A percentile compares a stretch with the other conserved stretches of the same genome.
phyloP scores from a whole-genome alignment of 2,797 vertebrate genomes.

The Lophotriccus pileatus region DNA sequence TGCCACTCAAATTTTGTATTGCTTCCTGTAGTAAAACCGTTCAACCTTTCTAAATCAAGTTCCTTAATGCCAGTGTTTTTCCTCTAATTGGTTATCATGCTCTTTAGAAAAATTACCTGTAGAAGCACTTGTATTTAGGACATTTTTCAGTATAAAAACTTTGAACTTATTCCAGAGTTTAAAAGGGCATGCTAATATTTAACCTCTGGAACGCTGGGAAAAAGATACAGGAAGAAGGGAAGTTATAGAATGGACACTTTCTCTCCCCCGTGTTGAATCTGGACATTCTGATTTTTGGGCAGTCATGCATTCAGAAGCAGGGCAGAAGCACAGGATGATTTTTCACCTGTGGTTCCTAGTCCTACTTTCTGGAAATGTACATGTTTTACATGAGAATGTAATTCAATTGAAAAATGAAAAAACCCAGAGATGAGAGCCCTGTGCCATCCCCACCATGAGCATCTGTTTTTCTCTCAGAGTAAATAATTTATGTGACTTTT shows the following conservation, averaged over 20 bases:
- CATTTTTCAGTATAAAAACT: not conserved
- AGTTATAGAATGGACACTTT: not conserved
- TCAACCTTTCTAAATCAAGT: not conserved
- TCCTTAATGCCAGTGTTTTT: not conserved
- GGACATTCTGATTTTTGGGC: not conserved
- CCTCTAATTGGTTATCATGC: not conserved
- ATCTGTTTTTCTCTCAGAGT: not conserved
- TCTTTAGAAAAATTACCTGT: not conserved
- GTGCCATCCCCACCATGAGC: not conserved
- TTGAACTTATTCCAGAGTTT: not conserved
- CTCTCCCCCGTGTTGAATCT: not conserved
- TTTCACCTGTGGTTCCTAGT: not conserved
- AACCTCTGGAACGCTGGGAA: not conserved
- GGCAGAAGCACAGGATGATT: not conserved
- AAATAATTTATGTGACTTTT: not conserved
- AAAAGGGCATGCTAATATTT: not conserved
- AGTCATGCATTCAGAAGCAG: not conserved
- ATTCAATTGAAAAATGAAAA: not conserved
- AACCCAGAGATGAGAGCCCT: not conserved
- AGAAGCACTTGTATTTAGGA: not conserved
- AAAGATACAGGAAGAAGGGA: not conserved
- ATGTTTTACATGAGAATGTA: not conserved
- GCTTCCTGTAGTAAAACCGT: not conserved
- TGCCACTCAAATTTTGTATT: not conserved
- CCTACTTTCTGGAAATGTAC: not conserved